phyloP scores from a whole-genome alignment of 2,797 vertebrate genomes.

The Lepus oiostolus region DNA sequence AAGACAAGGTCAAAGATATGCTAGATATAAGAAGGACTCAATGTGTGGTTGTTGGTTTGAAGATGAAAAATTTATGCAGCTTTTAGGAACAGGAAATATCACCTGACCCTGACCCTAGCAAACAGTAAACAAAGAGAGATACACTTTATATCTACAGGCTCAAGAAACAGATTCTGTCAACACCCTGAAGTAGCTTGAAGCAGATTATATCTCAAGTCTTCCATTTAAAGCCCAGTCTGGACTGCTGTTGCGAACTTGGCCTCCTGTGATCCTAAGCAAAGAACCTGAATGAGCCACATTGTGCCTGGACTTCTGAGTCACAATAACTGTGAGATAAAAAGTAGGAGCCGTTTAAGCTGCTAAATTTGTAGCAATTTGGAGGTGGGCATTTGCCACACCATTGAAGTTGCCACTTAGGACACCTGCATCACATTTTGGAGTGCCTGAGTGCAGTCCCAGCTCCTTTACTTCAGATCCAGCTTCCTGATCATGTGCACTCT shows the following conservation, averaged over 20 bases:
- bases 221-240: neutral
- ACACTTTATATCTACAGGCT: neutral
- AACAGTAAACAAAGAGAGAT: neutral
- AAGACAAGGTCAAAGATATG: neutral
- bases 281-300: neutral
- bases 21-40: neutral
- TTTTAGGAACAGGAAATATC: neutral
- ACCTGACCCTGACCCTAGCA: neutral
- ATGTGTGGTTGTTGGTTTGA: neutral
- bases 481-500: no score
- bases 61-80: neutral
- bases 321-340: neutral
- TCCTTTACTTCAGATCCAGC: no score
- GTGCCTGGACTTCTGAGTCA: neutral
- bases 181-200: neutral
- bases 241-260: neutral
- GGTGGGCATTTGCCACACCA: no score
- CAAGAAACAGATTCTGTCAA: neutral
- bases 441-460: no score
- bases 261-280: neutral
- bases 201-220: neutral
- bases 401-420: no score
- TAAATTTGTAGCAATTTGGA: conserved; percentile 46
- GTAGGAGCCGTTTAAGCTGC: neutral
- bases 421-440: no score